Percentiles rank a stretch among this genome's conserved stretches.
Conservation (phyloP, 2,888 invertebrate species). For the Synergus itoensis region DNA sequence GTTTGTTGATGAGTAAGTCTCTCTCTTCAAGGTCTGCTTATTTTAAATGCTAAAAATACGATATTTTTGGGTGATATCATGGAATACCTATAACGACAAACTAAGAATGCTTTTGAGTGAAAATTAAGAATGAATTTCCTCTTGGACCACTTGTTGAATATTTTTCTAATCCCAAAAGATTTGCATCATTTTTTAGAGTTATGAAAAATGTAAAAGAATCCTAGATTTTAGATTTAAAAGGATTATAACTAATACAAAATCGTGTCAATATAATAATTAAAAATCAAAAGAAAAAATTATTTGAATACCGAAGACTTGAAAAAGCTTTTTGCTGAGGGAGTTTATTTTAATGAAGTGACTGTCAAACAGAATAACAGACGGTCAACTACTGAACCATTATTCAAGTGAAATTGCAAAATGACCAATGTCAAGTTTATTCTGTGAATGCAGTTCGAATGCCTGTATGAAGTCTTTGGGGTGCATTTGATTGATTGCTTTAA, state of each 20-base stretch:
- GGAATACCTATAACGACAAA: not conserved
- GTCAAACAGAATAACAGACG: conserved; percentile 22
- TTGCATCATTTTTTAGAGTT: not conserved
- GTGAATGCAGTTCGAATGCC: not conserved
- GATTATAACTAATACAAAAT: not conserved
- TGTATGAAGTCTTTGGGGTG: not conserved
- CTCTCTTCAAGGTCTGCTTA: conserved; percentile 35
- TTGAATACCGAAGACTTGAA: not conserved
- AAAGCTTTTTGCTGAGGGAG: not conserved
- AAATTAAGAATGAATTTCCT: not conserved
- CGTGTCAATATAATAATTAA: not conserved
- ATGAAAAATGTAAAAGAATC: not conserved
- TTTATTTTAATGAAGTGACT: conserved; percentile 26
- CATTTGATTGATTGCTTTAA: conserved; percentile 22
- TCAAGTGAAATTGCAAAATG: conserved; percentile 20
- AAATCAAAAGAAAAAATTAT: not conserved
- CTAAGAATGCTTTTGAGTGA: not conserved
- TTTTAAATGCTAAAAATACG: conserved; percentile 36
- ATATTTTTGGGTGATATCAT: conserved; percentile 31
- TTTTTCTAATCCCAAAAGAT: not conserved
- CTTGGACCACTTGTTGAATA: conserved; percentile 11
- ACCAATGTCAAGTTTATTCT: conserved; percentile 19
- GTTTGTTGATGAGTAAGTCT: conserved; percentile 41
- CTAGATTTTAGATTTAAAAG: not conserved
- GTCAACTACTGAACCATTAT: conserved; percentile 3